phyloP scores from a whole-genome alignment of 2,888 invertebrate species.

The Isotomurus palustris region DNA sequence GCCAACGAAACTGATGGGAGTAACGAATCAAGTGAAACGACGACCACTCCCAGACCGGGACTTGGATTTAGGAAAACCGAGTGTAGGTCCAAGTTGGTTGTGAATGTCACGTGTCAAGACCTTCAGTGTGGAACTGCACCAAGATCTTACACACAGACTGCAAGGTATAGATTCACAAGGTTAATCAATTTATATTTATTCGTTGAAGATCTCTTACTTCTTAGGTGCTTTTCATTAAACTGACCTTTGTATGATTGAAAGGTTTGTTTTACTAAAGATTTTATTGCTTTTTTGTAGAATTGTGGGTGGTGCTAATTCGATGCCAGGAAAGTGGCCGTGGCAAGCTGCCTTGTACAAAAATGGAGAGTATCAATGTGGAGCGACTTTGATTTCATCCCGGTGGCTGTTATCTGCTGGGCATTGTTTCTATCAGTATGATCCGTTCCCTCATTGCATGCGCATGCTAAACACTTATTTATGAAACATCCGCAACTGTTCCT shows the following conservation, averaged over 20 bases:
- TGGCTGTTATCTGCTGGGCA: conserved; percentile 78
- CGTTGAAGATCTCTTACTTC: not conserved
- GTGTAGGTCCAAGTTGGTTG: conserved; percentile 61
- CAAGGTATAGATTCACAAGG: conserved; percentile 44
- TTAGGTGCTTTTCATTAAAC: not conserved
- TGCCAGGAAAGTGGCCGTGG: conserved; percentile 72
- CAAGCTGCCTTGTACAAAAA: conserved; percentile 79
- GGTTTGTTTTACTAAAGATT: no score
- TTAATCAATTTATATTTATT: conserved; percentile 26
- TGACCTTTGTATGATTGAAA: not conserved
- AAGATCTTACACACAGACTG: conserved; percentile 39
- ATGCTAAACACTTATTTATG: not conserved
- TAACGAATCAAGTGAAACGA: conserved; percentile 19
- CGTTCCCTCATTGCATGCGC: not conserved
- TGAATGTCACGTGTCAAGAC: conserved; percentile 63
- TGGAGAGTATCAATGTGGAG: conserved; percentile 79
- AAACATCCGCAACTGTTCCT: not conserved
- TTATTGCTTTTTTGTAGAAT: conserved; percentile 59
- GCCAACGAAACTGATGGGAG: conserved; percentile 20
- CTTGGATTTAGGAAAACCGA: conserved; percentile 57
- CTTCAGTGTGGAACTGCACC: conserved; percentile 61
- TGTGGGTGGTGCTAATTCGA: conserved; percentile 72
- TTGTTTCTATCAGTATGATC: conserved; percentile 71
- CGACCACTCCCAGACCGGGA: conserved; percentile 54
- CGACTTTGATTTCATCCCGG: conserved; percentile 63